Base-by-base conservation (phyloP, 2,113 vertebrate species). In the Bubo blakistoni region DNA sequence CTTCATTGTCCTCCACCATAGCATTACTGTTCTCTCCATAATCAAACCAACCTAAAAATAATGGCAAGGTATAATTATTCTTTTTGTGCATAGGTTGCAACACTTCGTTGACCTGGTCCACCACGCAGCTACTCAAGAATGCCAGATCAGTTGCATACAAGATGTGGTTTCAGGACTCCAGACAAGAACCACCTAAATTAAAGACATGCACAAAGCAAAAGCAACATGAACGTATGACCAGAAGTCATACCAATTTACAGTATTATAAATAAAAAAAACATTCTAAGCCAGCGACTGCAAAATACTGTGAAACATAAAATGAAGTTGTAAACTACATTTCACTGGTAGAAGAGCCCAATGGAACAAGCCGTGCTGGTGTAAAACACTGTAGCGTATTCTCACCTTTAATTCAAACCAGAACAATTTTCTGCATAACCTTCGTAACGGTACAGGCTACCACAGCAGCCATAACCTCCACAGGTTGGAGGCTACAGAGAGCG, bases 101-200 rank as follows among this genome's bases (percentile, higher is more conserved):
- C 8, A 55, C 42, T 69, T 91, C 34, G 30, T 42, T 57, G 58
- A 65, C 21, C 20, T 51, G 22, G 26, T 10, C 27, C 17, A 76
- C 24, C 47, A 79, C 62, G 47, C 13, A 59, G 26, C 8, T 59
- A n/a, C 27, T 47, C 0, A 0, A 71, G 26, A 88, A 49, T 7
- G 10, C 34, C 10, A 24, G 0, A 78, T 40, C 36, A 74, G 30
- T 17, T 76, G 38, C 2, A 0, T 10, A 0, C 2, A 65, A 58
- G 17, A n/a, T 5, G 2, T 14, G 9, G 26, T 81, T 81, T 66
- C 27, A 86, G 22, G 36, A 5, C 6, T 1, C 15, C 72, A 77
- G 36, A 19, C 14, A 91, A 36, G 27, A 86, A 36, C 5, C 8
- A 44, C 19, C 19, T 58, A 47, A 84, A 62, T 4, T 54, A 73